These are phyloP conservation scores for Oreortyx pictus DNA, from an alignment of 2,797 vertebrate species.

Conservation along the genomic window DNA sequence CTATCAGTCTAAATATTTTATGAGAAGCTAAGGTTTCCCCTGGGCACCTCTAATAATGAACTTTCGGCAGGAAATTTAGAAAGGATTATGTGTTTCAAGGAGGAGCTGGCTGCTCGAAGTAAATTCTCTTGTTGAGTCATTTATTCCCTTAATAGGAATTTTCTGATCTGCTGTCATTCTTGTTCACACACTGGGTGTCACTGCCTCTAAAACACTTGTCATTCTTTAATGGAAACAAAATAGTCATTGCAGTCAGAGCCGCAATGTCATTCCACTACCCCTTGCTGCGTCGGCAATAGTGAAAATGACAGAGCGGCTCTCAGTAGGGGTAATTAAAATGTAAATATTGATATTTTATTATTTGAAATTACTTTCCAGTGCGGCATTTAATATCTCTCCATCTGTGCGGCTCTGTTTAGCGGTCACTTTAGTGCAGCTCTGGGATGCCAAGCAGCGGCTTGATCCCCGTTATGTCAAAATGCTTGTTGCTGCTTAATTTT, in stretches of 20 bases:
- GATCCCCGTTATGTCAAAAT: conserved; percentile 88
- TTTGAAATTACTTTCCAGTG: conserved; percentile 99
- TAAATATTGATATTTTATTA: conserved; percentile 99
- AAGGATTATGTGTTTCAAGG: conserved; percentile 74
- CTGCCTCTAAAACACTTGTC: conserved; percentile 86
- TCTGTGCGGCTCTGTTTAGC: conserved; percentile 95
- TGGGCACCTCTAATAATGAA: conserved; percentile 73
- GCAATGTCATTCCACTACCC: conserved; percentile 85
- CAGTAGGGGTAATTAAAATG: conserved; percentile 99
- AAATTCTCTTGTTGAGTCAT: conserved; percentile 80
- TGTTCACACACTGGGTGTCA: conserved; percentile 83
- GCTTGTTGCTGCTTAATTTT: conserved; percentile 92
- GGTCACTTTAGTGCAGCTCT: conserved; percentile 91
- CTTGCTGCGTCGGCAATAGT: conserved; percentile 86
- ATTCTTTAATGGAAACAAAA: conserved; percentile 89
- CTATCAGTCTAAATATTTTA: conserved; percentile 71
- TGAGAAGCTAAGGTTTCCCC: conserved; percentile 64
- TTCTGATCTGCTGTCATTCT: conserved; percentile 86
- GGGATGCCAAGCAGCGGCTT: conserved; percentile 86
- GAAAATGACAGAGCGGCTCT: conserved; percentile 89
- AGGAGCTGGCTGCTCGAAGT: conserved; percentile 73
- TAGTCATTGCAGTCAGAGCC: conserved; percentile 83
- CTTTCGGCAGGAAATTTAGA: conserved; percentile 77
- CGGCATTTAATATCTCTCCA: conserved; percentile 99
- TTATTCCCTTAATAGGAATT: conserved; percentile 90